phyloP scores from a whole-genome alignment of 2,888 invertebrate genomes.

The Agrilus cyanescens region DNA sequence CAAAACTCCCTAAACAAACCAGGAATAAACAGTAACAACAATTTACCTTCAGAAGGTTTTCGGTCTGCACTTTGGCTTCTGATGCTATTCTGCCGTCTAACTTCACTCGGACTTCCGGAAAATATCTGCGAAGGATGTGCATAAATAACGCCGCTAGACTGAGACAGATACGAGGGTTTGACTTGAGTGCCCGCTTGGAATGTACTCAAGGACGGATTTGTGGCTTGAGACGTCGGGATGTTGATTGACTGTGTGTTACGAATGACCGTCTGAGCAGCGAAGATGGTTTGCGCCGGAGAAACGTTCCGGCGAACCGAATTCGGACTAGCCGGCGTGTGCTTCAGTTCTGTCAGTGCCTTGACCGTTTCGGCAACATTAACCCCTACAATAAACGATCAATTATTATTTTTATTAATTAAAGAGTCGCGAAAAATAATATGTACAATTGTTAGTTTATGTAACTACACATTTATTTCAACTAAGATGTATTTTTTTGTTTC shows the following conservation, averaged over 20 bases:
- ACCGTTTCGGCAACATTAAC: conserved; percentile 77
- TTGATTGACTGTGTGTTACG: conserved; percentile 4
- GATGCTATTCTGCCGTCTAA: conserved; percentile 40
- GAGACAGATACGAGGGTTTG: conserved; percentile 32
- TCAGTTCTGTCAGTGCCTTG: conserved; percentile 70
- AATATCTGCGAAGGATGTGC: conserved; percentile 43
- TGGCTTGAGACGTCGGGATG: conserved; percentile 18
- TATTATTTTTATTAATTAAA: not conserved
- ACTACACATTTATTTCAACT: not conserved
- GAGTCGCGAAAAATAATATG: no score
- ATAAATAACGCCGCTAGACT: conserved; percentile 35
- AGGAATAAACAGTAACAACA: not conserved
- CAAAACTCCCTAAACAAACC: no score
- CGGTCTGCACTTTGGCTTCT: conserved; percentile 51
- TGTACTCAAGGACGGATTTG: conserved; percentile 28
- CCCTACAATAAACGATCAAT: conserved; percentile 18
- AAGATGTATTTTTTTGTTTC: not conserved
- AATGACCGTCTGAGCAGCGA: conserved; percentile 12
- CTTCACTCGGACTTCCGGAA: conserved; percentile 39
- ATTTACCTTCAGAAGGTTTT: conserved; percentile 40
- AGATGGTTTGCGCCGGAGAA: conserved; percentile 27
- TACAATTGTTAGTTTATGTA: not conserved
- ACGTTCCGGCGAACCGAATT: conserved; percentile 51
- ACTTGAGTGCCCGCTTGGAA: conserved; percentile 28
- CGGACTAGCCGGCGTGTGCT: conserved; percentile 80